Evolutionary conservation across 2,888 invertebrate species (phyloP).

Genomic region (Drosophila suboccidentalis): DNA sequence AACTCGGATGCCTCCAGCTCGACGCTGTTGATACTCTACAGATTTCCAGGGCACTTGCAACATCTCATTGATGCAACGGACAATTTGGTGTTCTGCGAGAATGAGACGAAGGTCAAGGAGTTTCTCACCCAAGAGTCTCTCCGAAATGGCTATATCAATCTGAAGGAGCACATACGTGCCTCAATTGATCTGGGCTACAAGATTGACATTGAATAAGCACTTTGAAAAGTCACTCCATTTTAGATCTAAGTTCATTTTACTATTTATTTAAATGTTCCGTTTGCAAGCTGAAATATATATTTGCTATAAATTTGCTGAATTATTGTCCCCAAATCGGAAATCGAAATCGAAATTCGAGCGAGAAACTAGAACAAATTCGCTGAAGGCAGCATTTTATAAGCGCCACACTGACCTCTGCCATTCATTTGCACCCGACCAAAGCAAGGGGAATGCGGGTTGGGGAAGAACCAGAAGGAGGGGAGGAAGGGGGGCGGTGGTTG

Average conservation of each 20-base stretch:
- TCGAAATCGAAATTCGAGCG: slow-evolving; percentile 41
- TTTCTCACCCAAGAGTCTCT: slow-evolving; percentile 84
- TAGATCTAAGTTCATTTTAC: slow-evolving; percentile 48
- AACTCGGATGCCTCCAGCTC: slow-evolving; percentile 73
- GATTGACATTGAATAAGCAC: slow-evolving; percentile 79
- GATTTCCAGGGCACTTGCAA: slow-evolving; percentile 78
- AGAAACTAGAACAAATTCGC: slow-evolving; percentile 70
- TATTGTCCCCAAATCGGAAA: slow-evolving; percentile 18
- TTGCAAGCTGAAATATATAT: slow-evolving; percentile 24
- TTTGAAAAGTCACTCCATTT: background rate
- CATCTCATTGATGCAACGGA: slow-evolving; percentile 83
- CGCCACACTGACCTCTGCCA: slow-evolving; percentile 58
- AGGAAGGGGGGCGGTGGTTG: slow-evolving; percentile 3
- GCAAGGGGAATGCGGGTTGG: no score
- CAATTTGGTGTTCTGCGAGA: slow-evolving; percentile 84
- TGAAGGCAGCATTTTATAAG: slow-evolving; percentile 79
- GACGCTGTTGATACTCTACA: slow-evolving; percentile 78
- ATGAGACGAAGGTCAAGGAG: slow-evolving; percentile 80
- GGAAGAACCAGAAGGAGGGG: background rate
- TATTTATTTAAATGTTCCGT: slow-evolving; percentile 60
- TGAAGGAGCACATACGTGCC: slow-evolving; percentile 85
- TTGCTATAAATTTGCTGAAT: slow-evolving; percentile 23
- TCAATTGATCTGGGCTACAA: slow-evolving; percentile 85
- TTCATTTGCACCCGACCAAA: slow-evolving; percentile 33
- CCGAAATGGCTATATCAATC: slow-evolving; percentile 83